Evolutionary conservation across 2,113 vertebrate genomes (phyloP).

Genomic region (Megaleporinus macrocephalus): DNA sequence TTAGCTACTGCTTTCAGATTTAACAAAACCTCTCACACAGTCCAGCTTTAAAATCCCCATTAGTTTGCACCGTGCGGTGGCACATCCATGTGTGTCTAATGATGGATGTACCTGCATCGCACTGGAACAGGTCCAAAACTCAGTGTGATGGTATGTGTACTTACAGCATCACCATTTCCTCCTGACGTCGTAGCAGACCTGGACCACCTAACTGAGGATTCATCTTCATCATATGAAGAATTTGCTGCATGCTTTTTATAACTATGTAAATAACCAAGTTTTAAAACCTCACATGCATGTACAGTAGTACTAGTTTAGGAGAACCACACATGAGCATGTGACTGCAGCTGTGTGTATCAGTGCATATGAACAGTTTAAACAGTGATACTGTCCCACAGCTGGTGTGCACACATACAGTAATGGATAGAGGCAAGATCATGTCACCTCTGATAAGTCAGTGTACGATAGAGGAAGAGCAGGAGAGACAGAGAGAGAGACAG

Average conservation of each 20-base stretch:
- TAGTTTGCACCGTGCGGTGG: not conserved
- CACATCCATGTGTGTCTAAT: not conserved
- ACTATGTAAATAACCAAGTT: not conserved
- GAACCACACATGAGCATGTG: too few relatives aligned
- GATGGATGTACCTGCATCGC: not conserved
- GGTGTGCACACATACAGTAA: conserved; percentile 27
- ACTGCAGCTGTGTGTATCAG: not conserved
- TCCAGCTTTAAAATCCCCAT: too few relatives aligned
- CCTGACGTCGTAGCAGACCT: not conserved
- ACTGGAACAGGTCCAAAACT: not conserved
- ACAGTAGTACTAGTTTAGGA: not conserved
- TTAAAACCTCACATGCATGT: not conserved
- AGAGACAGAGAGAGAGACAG: not conserved
- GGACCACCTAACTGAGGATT: too few relatives aligned
- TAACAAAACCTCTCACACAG: too few relatives aligned
- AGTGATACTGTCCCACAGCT: conserved; percentile 18
- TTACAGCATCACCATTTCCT: not conserved
- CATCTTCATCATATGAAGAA: too few relatives aligned
- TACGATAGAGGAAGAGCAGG: not conserved
- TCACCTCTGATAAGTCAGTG: conserved; percentile 28
- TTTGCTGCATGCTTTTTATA: not conserved
- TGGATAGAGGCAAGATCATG: not conserved
- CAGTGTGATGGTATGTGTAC: not conserved
- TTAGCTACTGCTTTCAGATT: too few relatives aligned
- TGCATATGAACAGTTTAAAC: not conserved